Evolutionary conservation across 2,113 vertebrate genomes (phyloP), one percentile per base, ranked within the genome.

Genomic region (Callipepla squamata): DNA sequence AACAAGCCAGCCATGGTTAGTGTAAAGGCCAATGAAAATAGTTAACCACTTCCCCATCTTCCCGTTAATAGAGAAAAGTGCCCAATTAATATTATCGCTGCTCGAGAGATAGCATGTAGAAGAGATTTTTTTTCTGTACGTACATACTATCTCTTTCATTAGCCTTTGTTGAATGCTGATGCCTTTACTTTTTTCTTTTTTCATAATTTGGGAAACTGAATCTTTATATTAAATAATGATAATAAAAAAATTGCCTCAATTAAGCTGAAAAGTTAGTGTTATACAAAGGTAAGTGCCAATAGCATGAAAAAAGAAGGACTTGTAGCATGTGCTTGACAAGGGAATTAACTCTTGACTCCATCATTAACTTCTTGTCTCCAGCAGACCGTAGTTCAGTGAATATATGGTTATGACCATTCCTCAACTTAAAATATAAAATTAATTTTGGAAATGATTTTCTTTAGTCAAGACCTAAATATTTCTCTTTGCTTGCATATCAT

Each of bases 371-470:
- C 7, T 19, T 50, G 15, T 69, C 11, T 66, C 48, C 85, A 45
- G 26, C 42, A 77, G 38, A 26, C 16, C 9, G 50, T 36, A 44
- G 69, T 87, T 93, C 53, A 92, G 57, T 48, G 75, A 6, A 25
- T 91, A 2, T 26, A 25, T 28, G 14, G 7, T 70, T 83, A 45
- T 62, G 34, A 74, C 47, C 11, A 66, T 80, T 79, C 42, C 34
- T 80, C 16, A 62, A 55, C 45, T 89, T 38, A 87, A 85, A 95
- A 89, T 57, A 77, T 4, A 22, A 53, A 4, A 69, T 79, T 92
- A 44, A 50, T 90, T 94, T 74, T 89, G 21, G 11, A 69, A 82
- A 13, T 76, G 6, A 59, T 78, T 92, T 92, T 93, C 62, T 65
- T 86, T 28, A 77, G 28, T 75, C 28, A 67, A 73, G 8, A 13